Evolutionary conservation across 2,888 invertebrate genomes (phyloP).

Genomic region (Drosophila emarginata): DNA sequence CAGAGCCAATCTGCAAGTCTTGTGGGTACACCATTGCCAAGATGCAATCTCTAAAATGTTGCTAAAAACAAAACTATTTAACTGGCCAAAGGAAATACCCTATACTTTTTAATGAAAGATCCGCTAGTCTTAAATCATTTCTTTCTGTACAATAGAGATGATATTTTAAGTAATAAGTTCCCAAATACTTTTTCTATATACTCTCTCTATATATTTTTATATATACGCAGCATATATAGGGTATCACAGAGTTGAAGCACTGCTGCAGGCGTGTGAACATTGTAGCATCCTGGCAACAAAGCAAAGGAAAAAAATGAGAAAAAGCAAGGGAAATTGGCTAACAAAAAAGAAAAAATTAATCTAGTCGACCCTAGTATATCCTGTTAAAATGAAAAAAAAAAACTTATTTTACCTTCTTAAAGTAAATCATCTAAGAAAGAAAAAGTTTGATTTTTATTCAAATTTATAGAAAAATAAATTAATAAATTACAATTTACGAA

Average conservation of each 20-base stretch:
- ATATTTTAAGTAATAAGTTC: too few relatives aligned
- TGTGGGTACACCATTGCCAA: constrained; percentile 56
- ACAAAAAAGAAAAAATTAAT: background rate
- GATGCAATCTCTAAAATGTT: constrained; percentile 35
- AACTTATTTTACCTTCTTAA: too few relatives aligned
- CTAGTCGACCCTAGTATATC: background rate
- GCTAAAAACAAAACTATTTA: background rate
- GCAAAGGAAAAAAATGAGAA: background rate
- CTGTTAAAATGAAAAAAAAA: background rate
- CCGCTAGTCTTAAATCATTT: background rate
- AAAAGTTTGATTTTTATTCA: too few relatives aligned
- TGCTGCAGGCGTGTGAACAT: constrained; percentile 43
- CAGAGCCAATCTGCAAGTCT: constrained; percentile 61
- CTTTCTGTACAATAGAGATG: too few relatives aligned
- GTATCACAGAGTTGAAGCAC: constrained; percentile 1
- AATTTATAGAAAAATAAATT: too few relatives aligned
- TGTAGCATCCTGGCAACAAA: constrained; percentile 16
- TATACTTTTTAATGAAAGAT: background rate
- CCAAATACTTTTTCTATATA: too few relatives aligned
- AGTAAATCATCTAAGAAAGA: too few relatives aligned
- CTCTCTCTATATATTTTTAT: too few relatives aligned
- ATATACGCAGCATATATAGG: background rate
- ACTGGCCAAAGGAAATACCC: background rate
- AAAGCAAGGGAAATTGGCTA: background rate
- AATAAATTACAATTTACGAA: too few relatives aligned